Base-by-base conservation (phyloP, 2,113 vertebrate species). In the Hirundichthys speculiger region DNA sequence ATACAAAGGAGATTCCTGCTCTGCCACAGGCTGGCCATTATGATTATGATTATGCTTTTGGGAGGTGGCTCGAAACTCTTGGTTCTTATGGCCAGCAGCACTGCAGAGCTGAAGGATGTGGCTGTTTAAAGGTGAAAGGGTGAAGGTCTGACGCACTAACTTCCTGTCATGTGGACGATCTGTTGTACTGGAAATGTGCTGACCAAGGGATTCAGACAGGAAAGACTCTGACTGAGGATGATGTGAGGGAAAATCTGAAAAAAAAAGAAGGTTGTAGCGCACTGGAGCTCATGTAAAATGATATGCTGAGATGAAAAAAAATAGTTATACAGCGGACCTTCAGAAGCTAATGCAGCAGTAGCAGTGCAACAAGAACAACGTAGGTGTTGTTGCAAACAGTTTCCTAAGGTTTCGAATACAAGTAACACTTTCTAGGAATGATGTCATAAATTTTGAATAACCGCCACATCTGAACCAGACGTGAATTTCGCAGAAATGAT, bases 1-100 rank as follows among this genome's bases (percentile, higher is more conserved):
- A 43, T 48, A 55, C 40, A 73, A 38, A 52, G 19, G 40, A 56
- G 45, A 40, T 55, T 66, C 16, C 46, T 60, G 21, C 16, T 34
- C 25, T 41, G 25, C 51, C 25, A 40, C 24, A 55, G 30, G 49
- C 49, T 40, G 39, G n/a, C n/a, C n/a, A n/a, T n/a, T n/a, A n/a
- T 61, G 70, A 54, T 69, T 22, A 52, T 24, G 5, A 20, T 49
- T 47, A 27, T 40, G 34, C 49, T 51, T 42, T 22, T 20, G 20
- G 16, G 11, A 52, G 45, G 30, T 34, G 30, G 30, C 2, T 34
- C 1, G 30, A 34, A 34, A 34, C 30, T 34, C 30, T 34, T 34
- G 30, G 25, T 18, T 20, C 18, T 27, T 42, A 19, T 56, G 46
- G 24, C 19, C 12, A 38, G 30, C 19, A 47, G 60, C 21, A 19